phyloP scores from a whole-genome alignment of 2,797 vertebrate genomes.

The Lepidocolaptes lacrymiger region DNA sequence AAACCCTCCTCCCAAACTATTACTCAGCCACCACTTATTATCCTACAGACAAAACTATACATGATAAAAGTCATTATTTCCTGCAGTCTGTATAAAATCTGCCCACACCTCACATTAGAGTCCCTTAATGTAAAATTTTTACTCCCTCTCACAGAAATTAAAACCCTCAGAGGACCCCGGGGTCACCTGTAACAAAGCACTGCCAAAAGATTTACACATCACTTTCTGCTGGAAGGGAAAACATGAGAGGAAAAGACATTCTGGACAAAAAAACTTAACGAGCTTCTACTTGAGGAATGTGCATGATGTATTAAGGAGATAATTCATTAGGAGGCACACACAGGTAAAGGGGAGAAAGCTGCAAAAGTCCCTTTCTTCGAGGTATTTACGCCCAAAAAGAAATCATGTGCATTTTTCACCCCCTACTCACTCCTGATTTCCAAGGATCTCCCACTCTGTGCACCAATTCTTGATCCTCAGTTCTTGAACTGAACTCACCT shows the following conservation, averaged over 20 bases:
- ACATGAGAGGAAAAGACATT: neutral
- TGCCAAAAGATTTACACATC: neutral
- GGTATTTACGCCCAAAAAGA: neutral
- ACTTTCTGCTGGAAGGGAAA: neutral
- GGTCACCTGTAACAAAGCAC: neutral
- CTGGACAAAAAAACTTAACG: neutral
- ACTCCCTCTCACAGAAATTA: neutral
- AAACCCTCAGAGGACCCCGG: neutral
- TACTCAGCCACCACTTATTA: neutral
- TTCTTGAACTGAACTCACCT: neutral
- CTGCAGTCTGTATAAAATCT: neutral
- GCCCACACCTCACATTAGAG: neutral
- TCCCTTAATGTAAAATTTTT: neutral
- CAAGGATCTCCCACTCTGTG: neutral
- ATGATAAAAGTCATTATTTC: neutral
- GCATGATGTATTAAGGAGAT: fast-evolving
- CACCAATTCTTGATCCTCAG: neutral
- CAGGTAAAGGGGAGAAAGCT: neutral
- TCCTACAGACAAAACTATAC: neutral
- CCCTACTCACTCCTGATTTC: neutral
- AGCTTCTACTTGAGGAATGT: neutral
- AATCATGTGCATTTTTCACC: fast-evolving
- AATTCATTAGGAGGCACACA: neutral
- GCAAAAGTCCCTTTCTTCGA: neutral
- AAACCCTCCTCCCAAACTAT: neutral